These are phyloP conservation scores for Pelobates cultripes DNA, from an alignment of 2,797 vertebrate genomes.

Conservation along the genomic window DNA sequence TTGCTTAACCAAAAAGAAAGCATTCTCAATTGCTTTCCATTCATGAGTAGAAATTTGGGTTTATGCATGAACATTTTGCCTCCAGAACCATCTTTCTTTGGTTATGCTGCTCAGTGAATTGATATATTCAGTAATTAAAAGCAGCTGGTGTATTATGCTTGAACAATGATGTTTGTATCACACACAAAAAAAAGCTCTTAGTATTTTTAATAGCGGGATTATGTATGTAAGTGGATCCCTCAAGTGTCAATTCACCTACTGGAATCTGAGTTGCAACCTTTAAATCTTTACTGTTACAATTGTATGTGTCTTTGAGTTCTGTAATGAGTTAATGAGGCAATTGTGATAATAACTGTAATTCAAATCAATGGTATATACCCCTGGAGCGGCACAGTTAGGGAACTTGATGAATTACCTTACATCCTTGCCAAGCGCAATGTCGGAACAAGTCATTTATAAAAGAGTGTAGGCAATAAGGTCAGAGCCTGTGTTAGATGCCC, in stretches of 20 bases:
- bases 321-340: slow-evolving; percentile 10
- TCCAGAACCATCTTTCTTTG: background rate
- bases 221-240: background rate
- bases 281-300: background rate
- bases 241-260: background rate
- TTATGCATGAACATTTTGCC: too few relatives aligned
- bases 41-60: too few relatives aligned
- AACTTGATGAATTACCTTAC: slow-evolving; percentile 9
- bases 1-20: too few relatives aligned
- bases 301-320: background rate
- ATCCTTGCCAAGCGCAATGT: slow-evolving; percentile 11
- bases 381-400: slow-evolving; percentile 2
- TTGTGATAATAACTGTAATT: slow-evolving; percentile 11
- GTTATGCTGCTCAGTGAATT: background rate
- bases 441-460: slow-evolving; percentile 34
- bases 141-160: background rate
- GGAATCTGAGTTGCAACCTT: background rate
- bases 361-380: slow-evolving; percentile 20
- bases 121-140: background rate
- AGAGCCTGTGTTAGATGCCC: slow-evolving; percentile 5
- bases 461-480: slow-evolving; percentile 21
- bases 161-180: background rate
- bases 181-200: background rate
- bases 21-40: too few relatives aligned
- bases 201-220: background rate